These are phyloP conservation scores for Cheilosia vulpina DNA, from an alignment of 2,888 invertebrate genomes.

Conservation along the genomic window DNA sequence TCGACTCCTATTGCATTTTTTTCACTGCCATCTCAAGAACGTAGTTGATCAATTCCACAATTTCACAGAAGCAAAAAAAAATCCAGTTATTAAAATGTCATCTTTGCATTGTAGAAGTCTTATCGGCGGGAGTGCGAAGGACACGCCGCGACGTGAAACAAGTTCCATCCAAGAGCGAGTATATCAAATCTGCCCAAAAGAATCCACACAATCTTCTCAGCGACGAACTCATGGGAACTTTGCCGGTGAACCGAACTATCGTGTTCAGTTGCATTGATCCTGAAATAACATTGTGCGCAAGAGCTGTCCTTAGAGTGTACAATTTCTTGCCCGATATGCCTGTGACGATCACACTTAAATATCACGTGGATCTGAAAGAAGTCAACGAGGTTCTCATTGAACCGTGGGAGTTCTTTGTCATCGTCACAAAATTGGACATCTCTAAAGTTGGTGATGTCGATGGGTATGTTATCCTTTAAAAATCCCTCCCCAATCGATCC, in stretches of 20 bases:
- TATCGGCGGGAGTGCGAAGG: constrained; percentile 61
- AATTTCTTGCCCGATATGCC: constrained; percentile 81
- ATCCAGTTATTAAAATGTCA: background rate
- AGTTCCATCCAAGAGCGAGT: constrained; percentile 80
- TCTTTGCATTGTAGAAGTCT: constrained; percentile 72
- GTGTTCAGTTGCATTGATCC: constrained; percentile 82
- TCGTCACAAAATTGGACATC: constrained; percentile 79
- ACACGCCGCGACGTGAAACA: constrained; percentile 78
- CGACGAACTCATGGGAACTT: constrained; percentile 80
- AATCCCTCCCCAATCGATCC: too few relatives aligned
- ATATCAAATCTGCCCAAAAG: constrained; percentile 79
- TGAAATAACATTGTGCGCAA: constrained; percentile 80
- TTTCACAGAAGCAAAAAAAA: too few relatives aligned
- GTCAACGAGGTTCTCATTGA: constrained; percentile 82
- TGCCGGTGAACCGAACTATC: constrained; percentile 83
- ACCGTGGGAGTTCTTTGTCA: constrained; percentile 82
- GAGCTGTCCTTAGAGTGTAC: constrained; percentile 80
- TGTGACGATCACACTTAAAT: constrained; percentile 80
- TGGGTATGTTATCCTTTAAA: constrained; percentile 60
- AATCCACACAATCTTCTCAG: constrained; percentile 80
- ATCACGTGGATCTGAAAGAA: constrained; percentile 81
- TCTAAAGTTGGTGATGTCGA: constrained; percentile 79
- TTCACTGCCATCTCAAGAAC: too few relatives aligned
- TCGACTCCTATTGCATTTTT: too few relatives aligned
- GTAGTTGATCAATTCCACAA: too few relatives aligned